Base-by-base conservation (phyloP, 2,888 invertebrate genomes). In the Dynastes hyllus region DNA sequence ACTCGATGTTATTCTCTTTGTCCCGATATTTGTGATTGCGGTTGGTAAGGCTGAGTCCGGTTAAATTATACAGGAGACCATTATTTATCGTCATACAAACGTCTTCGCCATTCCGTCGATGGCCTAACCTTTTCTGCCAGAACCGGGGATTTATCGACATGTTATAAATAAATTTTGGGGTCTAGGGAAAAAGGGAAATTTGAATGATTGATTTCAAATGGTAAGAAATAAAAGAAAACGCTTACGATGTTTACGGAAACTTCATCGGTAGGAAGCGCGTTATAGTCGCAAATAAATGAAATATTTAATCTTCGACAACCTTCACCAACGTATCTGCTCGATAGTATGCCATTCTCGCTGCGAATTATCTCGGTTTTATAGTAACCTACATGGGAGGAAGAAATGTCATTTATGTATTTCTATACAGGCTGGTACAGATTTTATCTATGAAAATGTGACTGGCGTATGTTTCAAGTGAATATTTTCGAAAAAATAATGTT, bases 271-370 rank as follows among this genome's bases (percentile, higher is more conserved):
- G 29, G 16, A 6, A 45, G 55, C 2, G 50, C 58, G 29, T n/a
- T 5, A 11, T 78, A 70, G 37, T 70, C 67, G 70, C 78, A 78
- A 11, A 22, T 22, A 40, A 78, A 78, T 4, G 16, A 55, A 32
- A 78, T 22, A 22, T 58, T 40, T 9, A 70, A 13, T 11, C 16
- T 37, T n/a, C 45, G 2, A 22, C 70, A 78, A 16, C 13, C 2
- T 9, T 70, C 70, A 1, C 78, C 78, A 9, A 2, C 13, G 22
- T 70, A 32, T n/a, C 40, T 40, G 61, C 58, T 45, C 2, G 70
- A 58, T 2, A 78, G 9, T 5, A 61, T n/a, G 0, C 45, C 63
- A 27, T 78, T 61, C 27, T 11, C 45, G 51, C 78, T 78, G 11
- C 40, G n/a, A n/a, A 78, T 8, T 16, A 70, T 70, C 11, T 16